Base-by-base conservation (phyloP, 2,113 vertebrate genomes). In the Camelus dromedarius region DNA sequence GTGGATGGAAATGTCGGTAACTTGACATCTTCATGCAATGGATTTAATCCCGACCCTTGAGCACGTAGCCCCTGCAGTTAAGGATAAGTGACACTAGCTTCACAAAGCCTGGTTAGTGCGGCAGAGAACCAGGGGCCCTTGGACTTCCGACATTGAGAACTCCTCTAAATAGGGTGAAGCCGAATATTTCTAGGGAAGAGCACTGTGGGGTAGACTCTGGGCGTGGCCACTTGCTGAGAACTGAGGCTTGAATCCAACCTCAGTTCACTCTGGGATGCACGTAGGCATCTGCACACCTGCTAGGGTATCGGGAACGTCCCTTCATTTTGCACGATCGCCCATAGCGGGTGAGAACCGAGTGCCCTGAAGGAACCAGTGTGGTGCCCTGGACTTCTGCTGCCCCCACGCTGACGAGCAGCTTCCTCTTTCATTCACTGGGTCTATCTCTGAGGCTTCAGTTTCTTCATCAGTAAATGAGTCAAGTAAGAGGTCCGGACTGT, bases 341-440 rank as follows among this genome's bases (percentile, higher is more conserved):
- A 0, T 0, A 18, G 67, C 12, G 0, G 1, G 16, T 18, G 20
- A 24, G 54, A 54, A 13, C 22, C 1, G 0, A 6, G 19, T 2
- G 0, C 46, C 35, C 58, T 22, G 6, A 22, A 24, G n/a, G 13
- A 22, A 13, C 15, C 66, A 5, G 12, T 0, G 2, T 16, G 66
- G 6, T 2, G 2, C 2, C 0, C 56, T 4, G 46, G 15, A 1
- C 12, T 26, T 16, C 2, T 0, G 1, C 10, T 6, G 8, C 0
- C 42, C 64, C 2, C 0, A 0, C 1, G 16, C 11, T 0, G 10
- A 2, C 0, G 6, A 5, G 72, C 3, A 1, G 6, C 19, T 83
- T 14, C 46, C 62, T 15, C 24, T 8, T 28, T 0, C 4, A 1
- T 58, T 62, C n/a, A 3, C 3, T 2, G 30, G 8, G 5, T n/a